Base-by-base conservation (phyloP, 1,140 invertebrate genomes). In the Cepaea nemoralis region DNA sequence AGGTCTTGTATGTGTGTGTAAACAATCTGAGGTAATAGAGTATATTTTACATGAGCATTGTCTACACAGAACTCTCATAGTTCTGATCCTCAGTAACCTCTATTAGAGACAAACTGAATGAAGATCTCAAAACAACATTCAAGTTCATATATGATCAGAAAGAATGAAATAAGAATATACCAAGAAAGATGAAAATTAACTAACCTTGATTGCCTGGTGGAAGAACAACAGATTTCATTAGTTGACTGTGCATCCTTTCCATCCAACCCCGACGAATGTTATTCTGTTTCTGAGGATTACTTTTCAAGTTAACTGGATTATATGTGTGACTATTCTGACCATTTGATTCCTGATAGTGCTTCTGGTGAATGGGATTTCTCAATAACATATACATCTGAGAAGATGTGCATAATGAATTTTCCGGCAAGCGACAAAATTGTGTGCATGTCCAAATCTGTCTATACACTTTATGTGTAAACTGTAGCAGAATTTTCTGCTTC, bases 221-320 rank as follows among this genome's bases (percentile, higher is more conserved):
- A 2, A 78, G 48, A n/a, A n/a, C 33, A 24, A 78, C 77, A 12
- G 45, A 69, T 40, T 78, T 63, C 59, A 78, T 78, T 3, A 78
- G 66, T 12, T 48, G 22, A 69, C 31, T 35, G 31, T 78, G 77
- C 33, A 69, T 42, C 14, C 45, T 45, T 22, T n/a, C 19, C 24
- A 78, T 3, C 77, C 77, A 78, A 12, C 19, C 6, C 1, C n/a
- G 45, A 12, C 31, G 3, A n/a, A 10, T 14, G 22, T 55, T 5
- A 10, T 55, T 8, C 22, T 55, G 59, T 19, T 3, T 31, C 33
- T 31, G 59, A 31, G 59, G n/a, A 63, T 31, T 31, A 31, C 27
- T 19, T 16, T 31, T 63, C 10, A 3, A 31, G n/a, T 22, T 5
- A 63, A 27, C 27, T 63, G 59, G 6, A 2, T 48, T 63, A n/a